These are phyloP conservation scores for Cotesia congregata DNA, from an alignment of 2,888 invertebrate species.

Conservation along the genomic window DNA sequence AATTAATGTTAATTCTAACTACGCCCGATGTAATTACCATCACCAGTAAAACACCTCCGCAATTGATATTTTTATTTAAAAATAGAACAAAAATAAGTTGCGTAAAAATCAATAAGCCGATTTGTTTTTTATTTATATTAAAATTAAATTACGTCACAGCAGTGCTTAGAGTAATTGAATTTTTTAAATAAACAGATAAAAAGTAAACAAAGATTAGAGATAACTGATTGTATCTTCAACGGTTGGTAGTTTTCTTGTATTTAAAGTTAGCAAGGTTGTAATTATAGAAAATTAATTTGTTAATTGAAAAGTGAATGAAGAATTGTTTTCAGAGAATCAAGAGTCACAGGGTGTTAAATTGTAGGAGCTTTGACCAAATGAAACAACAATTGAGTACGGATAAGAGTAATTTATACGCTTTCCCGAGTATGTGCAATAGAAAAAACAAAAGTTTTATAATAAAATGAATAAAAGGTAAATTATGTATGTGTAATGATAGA, in stretches of 20 bases:
- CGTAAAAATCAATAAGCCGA: background rate
- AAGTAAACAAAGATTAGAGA: background rate
- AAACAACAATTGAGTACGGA: background rate
- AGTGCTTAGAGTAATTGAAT: background rate
- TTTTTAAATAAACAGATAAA: background rate
- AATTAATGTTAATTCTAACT: background rate
- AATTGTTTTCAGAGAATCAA: background rate
- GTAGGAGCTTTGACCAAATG: background rate
- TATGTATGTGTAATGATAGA: background rate
- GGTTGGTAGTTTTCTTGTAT: background rate
- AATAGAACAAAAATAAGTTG: no score
- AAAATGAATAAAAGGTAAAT: slow-evolving; percentile 14
- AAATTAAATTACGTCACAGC: background rate
- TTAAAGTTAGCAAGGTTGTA: background rate
- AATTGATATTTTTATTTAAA: no score
- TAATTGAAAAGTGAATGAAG: background rate
- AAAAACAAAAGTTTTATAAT: slow-evolving; percentile 10
- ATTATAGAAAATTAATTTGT: background rate
- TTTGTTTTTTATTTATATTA: background rate
- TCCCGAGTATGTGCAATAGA: slow-evolving; percentile 5
- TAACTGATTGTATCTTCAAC: background rate
- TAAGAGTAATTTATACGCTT: slow-evolving; percentile 11
- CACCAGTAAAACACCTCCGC: slow-evolving; percentile 1
- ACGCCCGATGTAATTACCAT: background rate
- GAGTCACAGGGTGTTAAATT: background rate